Evolutionary conservation across 23 tunicate species (phyloP).

Genomic region (Trididemnum clinides): DNA sequence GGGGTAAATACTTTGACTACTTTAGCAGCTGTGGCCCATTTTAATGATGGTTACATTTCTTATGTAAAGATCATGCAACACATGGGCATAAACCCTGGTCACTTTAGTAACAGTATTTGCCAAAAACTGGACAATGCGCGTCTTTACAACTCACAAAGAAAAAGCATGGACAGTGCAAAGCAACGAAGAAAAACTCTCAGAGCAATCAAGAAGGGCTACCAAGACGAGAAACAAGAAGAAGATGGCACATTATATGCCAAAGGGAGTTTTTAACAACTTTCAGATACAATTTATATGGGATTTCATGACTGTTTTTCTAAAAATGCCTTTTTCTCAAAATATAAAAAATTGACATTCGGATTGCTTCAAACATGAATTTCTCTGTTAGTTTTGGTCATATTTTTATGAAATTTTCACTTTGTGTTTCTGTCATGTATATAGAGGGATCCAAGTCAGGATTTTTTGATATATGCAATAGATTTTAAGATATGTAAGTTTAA

Average conservation of each 20-base stretch:
- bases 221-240: neutral
- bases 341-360: no score
- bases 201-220: slow-evolving; percentile 5
- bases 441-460: no score
- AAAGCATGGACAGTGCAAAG: neutral
- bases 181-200: slow-evolving; percentile 9
- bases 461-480: no score
- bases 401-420: no score
- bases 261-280: slow-evolving; percentile 6
- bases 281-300: no score
- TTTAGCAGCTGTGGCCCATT: slow-evolving; percentile 6
- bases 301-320: no score
- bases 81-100: neutral
- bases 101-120: neutral
- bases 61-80: neutral
- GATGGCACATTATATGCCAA: neutral
- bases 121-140: slow-evolving; percentile 2
- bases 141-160: neutral
- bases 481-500: no score
- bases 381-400: no score
- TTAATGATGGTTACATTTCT: slow-evolving; percentile 16
- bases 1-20: neutral
- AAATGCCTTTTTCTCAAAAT: no score
- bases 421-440: no score
- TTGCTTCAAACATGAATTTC: no score